phyloP scores from a whole-genome alignment of 2,888 invertebrate genomes.

The Spilosoma lubricipeda region DNA sequence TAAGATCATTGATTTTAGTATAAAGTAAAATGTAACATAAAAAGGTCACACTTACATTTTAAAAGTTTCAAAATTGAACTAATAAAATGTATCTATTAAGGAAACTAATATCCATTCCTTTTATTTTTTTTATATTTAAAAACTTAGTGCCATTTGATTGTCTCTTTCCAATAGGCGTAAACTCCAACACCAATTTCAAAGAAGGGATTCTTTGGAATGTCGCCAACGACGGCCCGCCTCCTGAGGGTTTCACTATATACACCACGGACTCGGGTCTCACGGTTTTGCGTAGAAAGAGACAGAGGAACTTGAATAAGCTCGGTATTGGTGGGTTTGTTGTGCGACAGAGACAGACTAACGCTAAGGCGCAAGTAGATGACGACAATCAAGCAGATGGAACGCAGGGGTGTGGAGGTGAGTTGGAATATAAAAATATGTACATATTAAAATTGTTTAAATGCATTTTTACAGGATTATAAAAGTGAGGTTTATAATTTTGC shows the following conservation, averaged over 20 bases:
- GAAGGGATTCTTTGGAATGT: conserved; percentile 94
- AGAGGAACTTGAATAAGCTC: conserved; percentile 94
- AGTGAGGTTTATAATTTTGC: too few relatives aligned
- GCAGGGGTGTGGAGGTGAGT: conserved; percentile 69
- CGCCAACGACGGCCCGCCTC: conserved; percentile 91
- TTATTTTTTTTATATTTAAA: not conserved
- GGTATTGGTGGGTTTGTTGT: conserved; percentile 96
- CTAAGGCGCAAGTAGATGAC: conserved; percentile 72
- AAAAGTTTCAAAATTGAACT: not conserved
- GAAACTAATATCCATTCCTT: not conserved
- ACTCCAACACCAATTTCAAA: conserved; percentile 85
- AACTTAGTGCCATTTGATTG: conserved; percentile 2
- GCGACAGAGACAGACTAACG: conserved; percentile 87
- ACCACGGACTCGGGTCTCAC: conserved; percentile 93
- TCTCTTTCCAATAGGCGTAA: conserved; percentile 46
- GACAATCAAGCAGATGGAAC: conserved; percentile 75
- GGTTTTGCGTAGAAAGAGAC: conserved; percentile 92
- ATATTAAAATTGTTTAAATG: too few relatives aligned
- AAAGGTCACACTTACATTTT: not conserved
- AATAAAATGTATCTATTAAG: too few relatives aligned
- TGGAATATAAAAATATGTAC: not conserved
- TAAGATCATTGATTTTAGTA: too few relatives aligned
- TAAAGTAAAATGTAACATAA: not conserved
- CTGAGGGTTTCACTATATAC: conserved; percentile 93
- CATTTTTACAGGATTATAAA: too few relatives aligned